phyloP scores from a whole-genome alignment of 2,113 vertebrate genomes.

The Chitala chitala region DNA sequence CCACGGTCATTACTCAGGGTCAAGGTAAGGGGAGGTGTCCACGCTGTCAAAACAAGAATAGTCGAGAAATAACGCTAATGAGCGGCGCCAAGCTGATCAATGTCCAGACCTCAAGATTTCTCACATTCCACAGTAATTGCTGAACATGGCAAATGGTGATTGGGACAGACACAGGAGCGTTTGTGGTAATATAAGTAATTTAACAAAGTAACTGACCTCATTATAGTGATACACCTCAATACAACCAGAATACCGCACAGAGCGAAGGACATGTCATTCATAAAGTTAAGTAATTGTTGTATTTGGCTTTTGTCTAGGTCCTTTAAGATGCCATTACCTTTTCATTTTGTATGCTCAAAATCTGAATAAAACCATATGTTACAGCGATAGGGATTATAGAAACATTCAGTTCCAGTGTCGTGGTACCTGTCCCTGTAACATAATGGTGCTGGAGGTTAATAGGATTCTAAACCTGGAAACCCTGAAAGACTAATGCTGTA shows the following conservation, averaged over 20 bases:
- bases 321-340: background rate
- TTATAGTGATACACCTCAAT: background rate
- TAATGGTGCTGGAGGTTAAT: background rate
- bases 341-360: background rate
- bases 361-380: too few relatives aligned
- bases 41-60: background rate
- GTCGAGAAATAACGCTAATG: slow-evolving; percentile 14
- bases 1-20: slow-evolving; percentile 12
- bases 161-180: background rate
- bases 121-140: background rate
- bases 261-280: background rate
- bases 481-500: background rate
- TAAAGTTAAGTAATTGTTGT: background rate
- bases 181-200: slow-evolving; percentile 6
- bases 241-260: background rate
- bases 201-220: background rate
- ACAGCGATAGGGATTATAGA: background rate
- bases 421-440: background rate
- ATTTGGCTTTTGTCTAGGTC: background rate
- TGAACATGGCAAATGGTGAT: background rate
- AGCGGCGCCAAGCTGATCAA: slow-evolving; percentile 6
- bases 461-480: background rate
- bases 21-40: background rate
- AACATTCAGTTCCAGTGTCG: background rate
- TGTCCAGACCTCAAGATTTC: background rate